phyloP scores from a whole-genome alignment of 2,113 vertebrate genomes.

The Acrocephalus kingi region DNA sequence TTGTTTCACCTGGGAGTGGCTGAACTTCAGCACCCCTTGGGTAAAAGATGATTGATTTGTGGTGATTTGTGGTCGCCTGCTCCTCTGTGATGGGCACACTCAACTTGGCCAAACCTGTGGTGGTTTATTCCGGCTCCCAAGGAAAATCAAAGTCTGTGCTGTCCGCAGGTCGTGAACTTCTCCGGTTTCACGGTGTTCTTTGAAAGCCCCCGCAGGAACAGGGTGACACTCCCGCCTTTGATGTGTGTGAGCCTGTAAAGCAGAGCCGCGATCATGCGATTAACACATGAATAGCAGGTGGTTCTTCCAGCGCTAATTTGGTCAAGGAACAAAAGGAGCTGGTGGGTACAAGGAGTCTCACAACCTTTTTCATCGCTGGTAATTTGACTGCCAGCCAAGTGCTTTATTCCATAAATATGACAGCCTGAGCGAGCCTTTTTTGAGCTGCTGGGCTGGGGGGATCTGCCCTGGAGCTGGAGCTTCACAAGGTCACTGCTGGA shows the following conservation, averaged over 20 bases:
- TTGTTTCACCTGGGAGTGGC: background rate
- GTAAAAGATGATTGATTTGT: too few species aligned
- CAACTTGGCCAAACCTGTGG: background rate
- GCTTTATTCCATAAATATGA: background rate
- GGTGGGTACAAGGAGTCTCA: slow-evolving; percentile 23
- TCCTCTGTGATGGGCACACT: background rate
- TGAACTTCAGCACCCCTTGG: background rate
- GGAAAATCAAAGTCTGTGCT: background rate
- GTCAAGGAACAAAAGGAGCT: slow-evolving; percentile 11
- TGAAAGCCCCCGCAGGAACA: background rate
- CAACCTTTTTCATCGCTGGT: background rate
- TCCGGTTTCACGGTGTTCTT: background rate
- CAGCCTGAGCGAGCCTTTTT: background rate
- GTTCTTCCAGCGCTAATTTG: background rate
- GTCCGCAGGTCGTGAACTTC: background rate
- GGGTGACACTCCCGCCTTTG: background rate
- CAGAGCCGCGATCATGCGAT: background rate
- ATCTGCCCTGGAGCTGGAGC: background rate
- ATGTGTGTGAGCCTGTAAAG: background rate
- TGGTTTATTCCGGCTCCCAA: background rate
- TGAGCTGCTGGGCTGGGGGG: background rate
- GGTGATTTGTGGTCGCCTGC: background rate
- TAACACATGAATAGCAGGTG: slow-evolving; percentile 52
- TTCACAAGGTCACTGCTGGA: background rate
- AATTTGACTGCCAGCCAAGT: background rate